Base-by-base conservation (phyloP, 2,113 vertebrate species). In the Gnathonemus echidnorhynchus region DNA sequence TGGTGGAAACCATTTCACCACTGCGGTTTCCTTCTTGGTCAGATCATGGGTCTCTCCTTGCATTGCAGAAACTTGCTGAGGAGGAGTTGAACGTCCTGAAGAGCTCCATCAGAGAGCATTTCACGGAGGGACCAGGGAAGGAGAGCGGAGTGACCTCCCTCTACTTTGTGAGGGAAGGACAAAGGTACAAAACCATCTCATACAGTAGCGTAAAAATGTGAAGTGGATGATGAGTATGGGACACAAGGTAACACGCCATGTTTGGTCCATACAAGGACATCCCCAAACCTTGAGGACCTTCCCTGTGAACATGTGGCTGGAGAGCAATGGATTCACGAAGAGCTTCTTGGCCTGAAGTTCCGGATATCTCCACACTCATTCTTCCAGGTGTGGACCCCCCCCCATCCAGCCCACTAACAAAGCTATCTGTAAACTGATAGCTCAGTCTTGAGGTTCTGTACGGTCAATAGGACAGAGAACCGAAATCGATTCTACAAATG, bases 351-450 rank as follows among this genome's bases (percentile, higher is more conserved):
- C 5, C 93, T 99, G 0, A 96, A 95, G 86, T 99, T 99, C 92
- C 95, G 96, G 74, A 98, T 99, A 92, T 99, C 98, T 66, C 98
- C 98, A 49, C 97, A 99, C 70, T 98, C 98, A 0, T 99, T 99
- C 94, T 99, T 99, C 93, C 98, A 99, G 95, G 98, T 98, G 94
- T 88, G 86, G 58, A 39, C 70, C 13, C 46, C 8, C 39, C 49
- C 49, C 3, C 85, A 10, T 66, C 46, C 13, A 31, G 27, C 49
- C 49, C 15, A n/a, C 62, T 53, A 53, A 31, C 27, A 49, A 53
- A 46, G 24, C 10, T 66, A n/a, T 27, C 9, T 66, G 8, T 66
- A 66, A 66, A 11, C 58, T 70, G 10, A 70, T 31, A 4, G 62
- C 24, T 66, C n/a, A 27, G n/a, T 31, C 3, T 13, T 70, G 62